Base-by-base conservation (phyloP, 2,113 vertebrate species). In the Coreoperca whiteheadi region DNA sequence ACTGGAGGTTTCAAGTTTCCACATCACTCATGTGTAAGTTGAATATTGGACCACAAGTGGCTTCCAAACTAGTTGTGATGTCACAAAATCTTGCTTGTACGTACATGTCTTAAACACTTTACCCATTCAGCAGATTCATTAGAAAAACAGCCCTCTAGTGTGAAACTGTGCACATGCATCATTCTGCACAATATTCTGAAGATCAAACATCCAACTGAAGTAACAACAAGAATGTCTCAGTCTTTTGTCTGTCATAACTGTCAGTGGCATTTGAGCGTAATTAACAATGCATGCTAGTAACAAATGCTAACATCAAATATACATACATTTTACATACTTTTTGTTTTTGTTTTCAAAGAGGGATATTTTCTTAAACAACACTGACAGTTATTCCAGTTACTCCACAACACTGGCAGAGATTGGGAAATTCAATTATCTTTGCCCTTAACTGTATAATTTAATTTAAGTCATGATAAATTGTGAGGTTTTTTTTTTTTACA, bases 291-390 rank as follows among this genome's bases (percentile, higher is more conserved):
- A n/a, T 72, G 50, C 21, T 50, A 25, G 39, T 69, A 53, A 53
- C 6, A n/a, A 73, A 59, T 28, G 7, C 23, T 41, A 60, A n/a
- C 12, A 57, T 43, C 6, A 46, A 20, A 43, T 39, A 39, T 23
- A 50, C 12, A 14, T 74, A 37, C 18, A 51, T 51, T 59, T 41
- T 10, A 23, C 3, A 70, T 14, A 25, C 23, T 41, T 56, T 28
- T 43, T 57, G n/a, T n/a, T n/a, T n/a, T n/a, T n/a, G 46, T 8
- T 51, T 28, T 28, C 9, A 61, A 41, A 28, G 30, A 32, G n/a
- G 37, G 34, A 56, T 8, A 37, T 23, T 48, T 73, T 64, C 39
- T 74, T 51, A 74, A 67, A 46, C 74, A 65, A 28, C 10, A 63
- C 43, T 54, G 72, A 20, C 50, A 25, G 28, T 69, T 78, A 18